Evolutionary conservation across 37 sponge, comb jelly and placozoan species (phyloP), one percentile per base, ranked within the genome.

Genomic region (Agelas oroides): DNA sequence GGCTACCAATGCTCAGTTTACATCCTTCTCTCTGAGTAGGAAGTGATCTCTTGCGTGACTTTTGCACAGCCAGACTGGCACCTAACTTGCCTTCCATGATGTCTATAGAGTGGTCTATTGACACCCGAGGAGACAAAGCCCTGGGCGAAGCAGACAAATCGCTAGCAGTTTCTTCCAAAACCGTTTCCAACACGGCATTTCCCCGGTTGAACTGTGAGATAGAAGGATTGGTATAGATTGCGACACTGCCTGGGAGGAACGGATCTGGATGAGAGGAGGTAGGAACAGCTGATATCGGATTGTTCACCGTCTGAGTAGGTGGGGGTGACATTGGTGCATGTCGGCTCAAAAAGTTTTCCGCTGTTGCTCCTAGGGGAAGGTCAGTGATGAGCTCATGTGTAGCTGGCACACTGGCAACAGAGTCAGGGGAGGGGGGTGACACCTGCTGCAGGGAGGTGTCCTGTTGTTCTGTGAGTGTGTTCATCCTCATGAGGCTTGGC

Each of bases 131-230:
- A n/a, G 94, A 93, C 33, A 82, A 23, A 76, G 75, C 74, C 19
- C 90, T 58, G 1, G 94, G 94, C 17, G 83, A 81, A 0, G 94
- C 87, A n/a, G 94, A 93, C 28, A 93, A 68, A 40, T 93, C 88
- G 38, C 90, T 93, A 28, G 87, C 94, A n/a, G 94, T 93, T 60
- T 93, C 94, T 35, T 93, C 94, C 0, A 77, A 72, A 15, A 93
- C 94, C 37, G 94, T 86, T 25, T 93, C 94, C 60, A 93, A 71
- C 14, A 28, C 20, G 12, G 41, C 70, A 36, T 39, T 62, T 19
- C 24, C 58, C 25, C 31, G 35, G 18, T 58, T 32, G 28, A 75
- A 65, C n/a, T 65, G 67, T 15, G 58, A 30, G 23, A 78, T 35
- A 13, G 65, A 24, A 20, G 71, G 46, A 55, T 68, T 21, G 58